A percentile compares a stretch with the other conserved stretches of the same genome.
These are phyloP conservation scores for Rutpela maculata DNA, from an alignment of 2,888 invertebrate species.

Conservation along the genomic window DNA sequence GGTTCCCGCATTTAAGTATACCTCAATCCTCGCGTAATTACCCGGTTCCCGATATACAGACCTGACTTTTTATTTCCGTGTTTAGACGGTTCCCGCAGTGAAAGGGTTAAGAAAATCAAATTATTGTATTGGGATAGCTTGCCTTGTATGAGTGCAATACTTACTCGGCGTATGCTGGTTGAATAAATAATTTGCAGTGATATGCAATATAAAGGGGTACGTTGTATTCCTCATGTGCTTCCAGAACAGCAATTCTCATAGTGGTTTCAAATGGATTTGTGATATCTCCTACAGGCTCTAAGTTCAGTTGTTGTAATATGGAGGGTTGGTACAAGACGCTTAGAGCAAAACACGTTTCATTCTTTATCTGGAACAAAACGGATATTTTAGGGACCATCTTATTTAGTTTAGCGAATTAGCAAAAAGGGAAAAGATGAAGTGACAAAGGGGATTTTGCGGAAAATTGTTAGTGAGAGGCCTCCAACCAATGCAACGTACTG, in stretches of 20 bases:
- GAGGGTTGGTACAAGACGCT: constrained; percentile 85
- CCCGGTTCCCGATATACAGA: no score
- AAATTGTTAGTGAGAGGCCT: no score
- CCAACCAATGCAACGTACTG: no score
- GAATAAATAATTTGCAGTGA: constrained; percentile 85
- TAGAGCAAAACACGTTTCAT: constrained; percentile 86
- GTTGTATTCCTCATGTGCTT: constrained; percentile 84
- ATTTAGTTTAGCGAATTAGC: no score
- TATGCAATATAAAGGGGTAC: constrained; percentile 88
- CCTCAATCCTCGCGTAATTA: no score
- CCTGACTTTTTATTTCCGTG: no score
- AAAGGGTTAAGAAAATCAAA: no score
- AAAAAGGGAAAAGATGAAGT: no score
- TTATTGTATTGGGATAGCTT: no score
- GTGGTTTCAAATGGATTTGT: constrained; percentile 87
- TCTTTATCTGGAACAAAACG: constrained; percentile 78
- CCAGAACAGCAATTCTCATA: constrained; percentile 83
- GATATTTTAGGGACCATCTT: not conserved
- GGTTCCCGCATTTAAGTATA: no score
- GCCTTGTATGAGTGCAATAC: constrained; percentile 68
- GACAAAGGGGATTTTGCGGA: no score
- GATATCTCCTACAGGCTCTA: constrained; percentile 80
- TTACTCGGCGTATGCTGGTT: constrained; percentile 85
- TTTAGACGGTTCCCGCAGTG: no score
- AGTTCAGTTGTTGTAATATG: constrained; percentile 80